Evolutionary conservation across 2,888 invertebrate genomes (phyloP), one percentile per base, ranked within the genome.

Genomic region (Eristalis intricaria): DNA sequence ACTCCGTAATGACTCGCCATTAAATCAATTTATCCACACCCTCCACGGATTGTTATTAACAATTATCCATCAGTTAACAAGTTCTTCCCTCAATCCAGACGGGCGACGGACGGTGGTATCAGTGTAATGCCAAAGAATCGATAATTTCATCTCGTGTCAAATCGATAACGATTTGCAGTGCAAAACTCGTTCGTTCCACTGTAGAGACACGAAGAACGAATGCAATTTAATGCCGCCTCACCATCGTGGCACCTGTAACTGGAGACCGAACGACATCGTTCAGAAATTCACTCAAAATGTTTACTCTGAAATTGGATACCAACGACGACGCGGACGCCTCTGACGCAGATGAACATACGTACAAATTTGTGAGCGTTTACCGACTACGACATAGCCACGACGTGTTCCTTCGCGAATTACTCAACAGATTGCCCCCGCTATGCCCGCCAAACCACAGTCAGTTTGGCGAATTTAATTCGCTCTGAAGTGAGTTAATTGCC

Each of bases 61-160:
- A 74, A 74, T 74, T 74, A 74, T 74, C 60, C 23, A 50, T 50
- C 65, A 15, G 50, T 64, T 78, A 70, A 64, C 69, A 58, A 22
- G 73, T 60, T n/a, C 0, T n/a, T n/a, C 43, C 43, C 43, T n/a
- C n/a, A 13, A n/a, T 19, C 19, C 19, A 1, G 19, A 2, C 50
- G 8, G 8, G n/a, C 7, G 50, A 13, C 50, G 50, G 43, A 32
- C 32, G 32, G 10, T 7, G 32, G 8, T 50, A 50, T 50, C 66
- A 56, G 15, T 35, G 11, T 40, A 40, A 50, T 29, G 43, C 65
- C 29, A 40, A 19, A 29, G 73, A 66, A 75, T 81, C 74, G 64
- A 84, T 80, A 75, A 84, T 71, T 84, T 84, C 75, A 61, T 68
- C 61, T 84, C 75, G 50, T 80, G 84, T 63, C 65, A 81, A 84